phyloP scores from a whole-genome alignment of 2,797 vertebrate species.

The Danio albolineatus region DNA sequence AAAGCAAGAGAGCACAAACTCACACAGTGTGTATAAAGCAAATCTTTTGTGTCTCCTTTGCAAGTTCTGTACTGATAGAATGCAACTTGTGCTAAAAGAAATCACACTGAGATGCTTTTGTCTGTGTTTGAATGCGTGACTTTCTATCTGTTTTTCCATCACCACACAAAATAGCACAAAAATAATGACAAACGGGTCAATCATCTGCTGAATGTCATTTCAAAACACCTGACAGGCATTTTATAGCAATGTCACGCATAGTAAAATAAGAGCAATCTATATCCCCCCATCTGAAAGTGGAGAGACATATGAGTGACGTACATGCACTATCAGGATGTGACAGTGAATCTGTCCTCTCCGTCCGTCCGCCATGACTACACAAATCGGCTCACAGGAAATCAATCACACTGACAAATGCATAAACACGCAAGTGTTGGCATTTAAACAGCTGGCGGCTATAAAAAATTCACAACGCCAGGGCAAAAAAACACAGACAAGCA shows the following conservation, averaged over 20 bases:
- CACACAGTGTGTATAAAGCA: too few relatives aligned
- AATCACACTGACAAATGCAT: conserved; percentile 9
- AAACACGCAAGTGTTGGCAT: conserved; percentile 14
- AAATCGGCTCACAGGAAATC: conserved; percentile 29
- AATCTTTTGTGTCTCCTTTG: too few relatives aligned
- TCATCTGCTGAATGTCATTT: neutral
- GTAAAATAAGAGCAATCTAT: neutral
- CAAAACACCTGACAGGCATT: neutral
- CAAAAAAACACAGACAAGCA: neutral
- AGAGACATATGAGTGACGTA: neutral
- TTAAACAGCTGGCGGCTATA: conserved; percentile 31
- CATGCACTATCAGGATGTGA: neutral
- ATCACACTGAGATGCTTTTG: too few relatives aligned
- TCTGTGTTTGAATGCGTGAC: too few relatives aligned
- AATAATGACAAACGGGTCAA: neutral
- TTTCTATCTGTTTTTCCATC: too few relatives aligned
- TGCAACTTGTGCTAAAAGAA: too few relatives aligned
- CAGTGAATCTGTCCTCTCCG: neutral
- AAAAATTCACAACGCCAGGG: neutral
- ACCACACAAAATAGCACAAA: neutral
- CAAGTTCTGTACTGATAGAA: too few relatives aligned
- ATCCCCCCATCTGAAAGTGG: neutral
- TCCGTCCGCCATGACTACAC: neutral
- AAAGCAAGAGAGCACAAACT: too few relatives aligned
- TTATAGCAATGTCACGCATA: neutral